A percentile compares a stretch with the other conserved stretches of the same genome.
Conservation (phyloP, 2,888 invertebrate species). For the Euphydryas editha region DNA sequence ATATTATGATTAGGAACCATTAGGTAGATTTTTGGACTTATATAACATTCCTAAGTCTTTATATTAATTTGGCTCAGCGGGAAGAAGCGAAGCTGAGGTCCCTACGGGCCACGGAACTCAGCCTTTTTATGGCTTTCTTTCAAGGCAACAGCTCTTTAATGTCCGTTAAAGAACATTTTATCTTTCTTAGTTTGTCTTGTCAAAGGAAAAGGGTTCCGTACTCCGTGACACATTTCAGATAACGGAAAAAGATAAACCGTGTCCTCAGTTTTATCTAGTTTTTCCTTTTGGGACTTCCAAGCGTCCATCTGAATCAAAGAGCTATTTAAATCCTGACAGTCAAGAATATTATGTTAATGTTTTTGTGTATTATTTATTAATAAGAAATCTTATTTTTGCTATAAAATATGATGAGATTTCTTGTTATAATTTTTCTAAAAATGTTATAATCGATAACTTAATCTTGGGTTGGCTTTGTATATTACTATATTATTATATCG, state of each 20-base stretch:
- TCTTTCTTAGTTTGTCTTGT: constrained; percentile 77
- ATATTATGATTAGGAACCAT: not conserved
- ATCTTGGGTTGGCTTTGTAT: too few species aligned
- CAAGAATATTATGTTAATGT: not conserved
- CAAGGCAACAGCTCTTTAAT: constrained; percentile 75
- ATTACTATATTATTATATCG: too few species aligned
- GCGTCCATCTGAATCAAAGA: constrained; percentile 31
- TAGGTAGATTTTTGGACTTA: constrained; percentile 6
- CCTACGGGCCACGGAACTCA: constrained; percentile 58
- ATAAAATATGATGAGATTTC: too few species aligned
- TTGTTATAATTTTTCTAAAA: too few species aligned
- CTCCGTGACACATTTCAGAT: constrained; percentile 74
- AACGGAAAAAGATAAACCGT: constrained; percentile 68
- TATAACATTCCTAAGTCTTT: constrained; percentile 58
- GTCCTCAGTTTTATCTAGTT: constrained; percentile 57
- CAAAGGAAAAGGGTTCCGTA: constrained; percentile 76
- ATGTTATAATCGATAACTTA: too few species aligned
- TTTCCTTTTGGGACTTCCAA: constrained; percentile 28
- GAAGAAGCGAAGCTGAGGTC: constrained; percentile 53
- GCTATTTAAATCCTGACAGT: not conserved
- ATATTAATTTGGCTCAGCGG: constrained; percentile 69
- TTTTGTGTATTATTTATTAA: not conserved
- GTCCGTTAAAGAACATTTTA: constrained; percentile 79
- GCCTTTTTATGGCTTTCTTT: constrained; percentile 74
- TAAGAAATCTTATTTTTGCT: too few species aligned